Conservation (phyloP, 2,797 vertebrate species). For the Leptodactylus fallax region DNA sequence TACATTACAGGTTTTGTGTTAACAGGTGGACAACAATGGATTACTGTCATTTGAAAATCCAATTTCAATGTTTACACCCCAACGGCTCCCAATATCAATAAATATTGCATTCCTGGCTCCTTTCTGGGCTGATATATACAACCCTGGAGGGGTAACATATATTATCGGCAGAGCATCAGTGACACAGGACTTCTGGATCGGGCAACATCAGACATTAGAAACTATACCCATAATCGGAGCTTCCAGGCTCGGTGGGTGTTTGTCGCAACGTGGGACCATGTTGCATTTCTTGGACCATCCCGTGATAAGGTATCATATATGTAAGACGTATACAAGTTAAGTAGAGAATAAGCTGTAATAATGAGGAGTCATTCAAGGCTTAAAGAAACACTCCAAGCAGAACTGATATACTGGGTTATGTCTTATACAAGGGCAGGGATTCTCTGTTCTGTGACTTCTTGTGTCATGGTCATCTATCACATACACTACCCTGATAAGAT, state of each 20-base stretch:
- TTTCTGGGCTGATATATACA: slow-evolving; percentile 10
- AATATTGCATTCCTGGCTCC: neutral
- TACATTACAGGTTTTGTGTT: neutral
- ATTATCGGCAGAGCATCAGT: slow-evolving; percentile 9
- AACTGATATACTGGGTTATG: too few species aligned
- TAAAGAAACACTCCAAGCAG: too few species aligned
- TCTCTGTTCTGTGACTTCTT: too few species aligned
- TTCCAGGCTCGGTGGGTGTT: slow-evolving; percentile 44
- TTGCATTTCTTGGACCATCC: neutral
- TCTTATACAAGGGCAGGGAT: too few species aligned
- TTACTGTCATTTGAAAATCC: neutral
- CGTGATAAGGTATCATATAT: neutral
- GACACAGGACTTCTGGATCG: neutral
- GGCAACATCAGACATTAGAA: slow-evolving; percentile 35
- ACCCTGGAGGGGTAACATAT: neutral
- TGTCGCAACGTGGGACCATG: slow-evolving; percentile 53
- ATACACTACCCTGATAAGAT: too few species aligned
- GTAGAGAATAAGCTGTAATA: too few species aligned
- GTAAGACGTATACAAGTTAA: too few species aligned
- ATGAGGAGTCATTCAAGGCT: too few species aligned
- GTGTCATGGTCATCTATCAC: too few species aligned
- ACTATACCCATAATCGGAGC: neutral
- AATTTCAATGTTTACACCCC: neutral
- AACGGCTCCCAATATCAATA: neutral
- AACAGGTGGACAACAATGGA: slow-evolving; percentile 12